phyloP scores from a whole-genome alignment of 2,113 vertebrate species.

The Indicator indicator region DNA sequence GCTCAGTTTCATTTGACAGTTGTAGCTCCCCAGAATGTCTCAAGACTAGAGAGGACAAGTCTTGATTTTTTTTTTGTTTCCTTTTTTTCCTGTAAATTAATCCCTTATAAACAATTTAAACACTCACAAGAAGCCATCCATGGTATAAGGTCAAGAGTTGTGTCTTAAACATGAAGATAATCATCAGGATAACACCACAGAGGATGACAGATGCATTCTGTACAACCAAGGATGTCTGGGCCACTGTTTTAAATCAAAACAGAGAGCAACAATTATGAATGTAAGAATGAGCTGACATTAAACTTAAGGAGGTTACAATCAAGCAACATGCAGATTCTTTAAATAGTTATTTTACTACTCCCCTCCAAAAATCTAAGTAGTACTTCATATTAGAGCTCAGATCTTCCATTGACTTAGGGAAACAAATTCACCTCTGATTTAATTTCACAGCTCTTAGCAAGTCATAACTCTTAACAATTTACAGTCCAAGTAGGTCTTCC shows the following conservation, averaged over 20 bases:
- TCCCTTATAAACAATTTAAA: not conserved
- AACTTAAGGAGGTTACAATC: not conserved
- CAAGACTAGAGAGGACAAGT: not conserved
- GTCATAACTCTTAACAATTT: not conserved
- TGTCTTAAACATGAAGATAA: constrained; percentile 90
- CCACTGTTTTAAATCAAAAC: constrained; percentile 81
- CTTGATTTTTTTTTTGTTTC: too few species aligned
- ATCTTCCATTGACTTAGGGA: not conserved
- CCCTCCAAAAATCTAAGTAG: not conserved
- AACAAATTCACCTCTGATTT: not conserved
- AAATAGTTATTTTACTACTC: not conserved
- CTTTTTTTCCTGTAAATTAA: not conserved
- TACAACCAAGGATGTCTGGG: constrained; percentile 92
- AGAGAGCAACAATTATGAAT: not conserved
- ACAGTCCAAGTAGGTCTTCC: not conserved
- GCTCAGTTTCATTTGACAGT: not conserved
- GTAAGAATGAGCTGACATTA: not conserved
- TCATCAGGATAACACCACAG: constrained; percentile 94
- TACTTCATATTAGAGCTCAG: not conserved
- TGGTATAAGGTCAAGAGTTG: constrained; percentile 88
- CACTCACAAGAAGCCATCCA: constrained; percentile 96
- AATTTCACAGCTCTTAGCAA: not conserved
- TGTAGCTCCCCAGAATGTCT: not conserved
- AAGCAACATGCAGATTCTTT: not conserved
- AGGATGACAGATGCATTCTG: constrained; percentile 94